These are phyloP conservation scores for Myrmecobius fasciatus DNA, from an alignment of 2,113 vertebrate genomes.

Conservation along the genomic window DNA sequence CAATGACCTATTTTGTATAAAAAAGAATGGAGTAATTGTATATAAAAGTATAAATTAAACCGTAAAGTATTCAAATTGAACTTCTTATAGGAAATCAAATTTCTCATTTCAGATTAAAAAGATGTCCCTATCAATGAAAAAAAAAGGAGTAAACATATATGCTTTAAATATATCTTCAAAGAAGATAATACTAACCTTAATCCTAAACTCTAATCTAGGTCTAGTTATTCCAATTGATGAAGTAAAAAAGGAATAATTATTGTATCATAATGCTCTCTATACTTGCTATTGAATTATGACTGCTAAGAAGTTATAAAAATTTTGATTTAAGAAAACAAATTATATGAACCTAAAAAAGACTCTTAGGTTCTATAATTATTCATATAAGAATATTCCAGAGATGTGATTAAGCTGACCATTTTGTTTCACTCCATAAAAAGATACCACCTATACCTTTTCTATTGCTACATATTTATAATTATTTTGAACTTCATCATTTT, in stretches of 20 bases:
- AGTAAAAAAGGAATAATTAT: slow-evolving; percentile 8
- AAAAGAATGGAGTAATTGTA: not conserved
- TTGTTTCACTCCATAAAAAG: slow-evolving; percentile 36
- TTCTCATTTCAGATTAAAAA: slow-evolving; percentile 35
- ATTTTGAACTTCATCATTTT: slow-evolving; percentile 1
- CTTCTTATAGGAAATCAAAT: not conserved
- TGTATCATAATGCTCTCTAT: slow-evolving; percentile 34
- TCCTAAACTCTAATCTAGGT: no score
- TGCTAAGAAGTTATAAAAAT: slow-evolving; percentile 11
- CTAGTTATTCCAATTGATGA: slow-evolving; percentile 23
- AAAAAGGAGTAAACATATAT: slow-evolving; percentile 28
- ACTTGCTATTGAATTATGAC: slow-evolving; percentile 36
- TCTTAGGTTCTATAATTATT: slow-evolving; percentile 42
- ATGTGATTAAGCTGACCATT: slow-evolving; percentile 14
- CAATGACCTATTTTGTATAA: slow-evolving; percentile 10
- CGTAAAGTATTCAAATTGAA: slow-evolving; percentile 40
- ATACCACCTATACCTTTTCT: not conserved
- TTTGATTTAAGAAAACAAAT: slow-evolving; percentile 1
- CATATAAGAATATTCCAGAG: slow-evolving; percentile 10
- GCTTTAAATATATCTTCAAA: slow-evolving; percentile 23
- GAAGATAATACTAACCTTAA: no score
- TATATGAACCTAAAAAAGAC: slow-evolving; percentile 12
- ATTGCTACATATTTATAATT: not conserved
- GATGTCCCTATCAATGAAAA: slow-evolving; percentile 4
- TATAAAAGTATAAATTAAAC: slow-evolving; percentile 42